Evolutionary conservation across 1,140 invertebrate genomes (phyloP), one percentile per base, ranked within the genome.

Genomic region (Choristoneura fumiferana): DNA sequence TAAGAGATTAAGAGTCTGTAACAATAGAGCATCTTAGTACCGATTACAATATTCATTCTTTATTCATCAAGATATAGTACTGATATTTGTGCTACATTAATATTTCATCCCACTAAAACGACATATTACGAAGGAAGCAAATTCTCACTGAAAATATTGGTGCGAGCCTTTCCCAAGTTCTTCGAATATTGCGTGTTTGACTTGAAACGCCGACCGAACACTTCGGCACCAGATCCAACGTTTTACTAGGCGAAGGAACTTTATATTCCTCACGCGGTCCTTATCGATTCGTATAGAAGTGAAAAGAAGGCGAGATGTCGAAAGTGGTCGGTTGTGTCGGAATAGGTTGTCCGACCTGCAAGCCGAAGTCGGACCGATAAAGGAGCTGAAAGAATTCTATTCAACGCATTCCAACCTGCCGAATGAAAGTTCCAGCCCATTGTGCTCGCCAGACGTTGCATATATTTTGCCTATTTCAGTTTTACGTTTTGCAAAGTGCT

Each of bases 361-460:
- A 6, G 22, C 2, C 22, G 35, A 38, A 18, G 39, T 10, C 13
- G 36, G 39, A 66, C 65, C 67, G 66, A 74, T 78, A 76, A 73
- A 76, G 66, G 65, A 53, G 35, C 59, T 54, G 37, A 58, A 75
- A 69, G 70, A 70, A 79, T 79, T 69, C 63, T 67, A 75, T 71
- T 74, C 67, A 73, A 64, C 60, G 59, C 71, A 71, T 78, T 74
- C 71, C 73, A n/a, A 12, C 22, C 33, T 52, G 18, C 38, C 54
- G 37, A 56, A 39, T 8, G 33, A 40, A 52, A 45, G 57, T 29
- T 58, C 35, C 34, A 35, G 2, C 8, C 8, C 34, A 37, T 62
- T 57, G 60, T 57, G 60, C 43, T 18, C 33, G 58, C 22, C 29
- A 22, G 58, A 43, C 58, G 52, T 29, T 43, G 58, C 36, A 54